Evolutionary conservation across 2,797 vertebrate genomes (phyloP).

Genomic region (Fistularia tabacaria): DNA sequence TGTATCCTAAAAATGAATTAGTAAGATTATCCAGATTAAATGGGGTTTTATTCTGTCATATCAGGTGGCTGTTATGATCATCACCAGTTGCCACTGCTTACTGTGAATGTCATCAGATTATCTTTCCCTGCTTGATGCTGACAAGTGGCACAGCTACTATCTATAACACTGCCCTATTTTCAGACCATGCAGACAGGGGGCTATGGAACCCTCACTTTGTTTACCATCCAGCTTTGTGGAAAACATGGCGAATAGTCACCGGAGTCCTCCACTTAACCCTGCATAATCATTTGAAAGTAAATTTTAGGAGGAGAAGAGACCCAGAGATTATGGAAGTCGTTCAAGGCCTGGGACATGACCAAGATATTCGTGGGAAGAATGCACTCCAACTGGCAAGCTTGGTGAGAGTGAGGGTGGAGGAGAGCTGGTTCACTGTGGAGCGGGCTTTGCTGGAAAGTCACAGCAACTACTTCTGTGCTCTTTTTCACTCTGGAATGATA

Average conservation of each 20-base stretch:
- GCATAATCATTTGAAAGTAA: slow-evolving; percentile 22
- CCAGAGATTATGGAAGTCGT: slow-evolving; percentile 46
- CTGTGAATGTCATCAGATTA: slow-evolving; percentile 57
- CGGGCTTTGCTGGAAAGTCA: slow-evolving; percentile 74
- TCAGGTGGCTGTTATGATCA: slow-evolving; percentile 34
- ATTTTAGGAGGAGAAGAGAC: slow-evolving; percentile 28
- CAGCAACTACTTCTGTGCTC: slow-evolving; percentile 89
- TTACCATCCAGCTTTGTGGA: slow-evolving; percentile 37
- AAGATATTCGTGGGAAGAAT: slow-evolving; percentile 25
- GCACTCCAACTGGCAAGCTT: slow-evolving; percentile 19
- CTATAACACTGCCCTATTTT: slow-evolving; percentile 76
- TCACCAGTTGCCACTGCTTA: slow-evolving; percentile 39
- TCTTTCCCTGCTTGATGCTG: slow-evolving; percentile 51
- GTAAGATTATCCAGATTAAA: background rate
- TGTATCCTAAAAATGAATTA: no score
- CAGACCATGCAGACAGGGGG: slow-evolving; percentile 52
- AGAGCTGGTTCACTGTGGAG: slow-evolving; percentile 79
- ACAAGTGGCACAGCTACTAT: slow-evolving; percentile 64
- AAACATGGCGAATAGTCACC: slow-evolving; percentile 26
- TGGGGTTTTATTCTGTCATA: slow-evolving; percentile 1
- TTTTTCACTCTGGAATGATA: slow-evolving; percentile 91
- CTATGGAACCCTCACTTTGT: slow-evolving; percentile 49
- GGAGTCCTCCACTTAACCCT: slow-evolving; percentile 16
- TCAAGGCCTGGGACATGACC: slow-evolving; percentile 24
- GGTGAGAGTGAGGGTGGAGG: slow-evolving; percentile 82